Evolutionary conservation across 2,113 vertebrate genomes (phyloP).

Genomic region (Paramormyrops kingsleyae): DNA sequence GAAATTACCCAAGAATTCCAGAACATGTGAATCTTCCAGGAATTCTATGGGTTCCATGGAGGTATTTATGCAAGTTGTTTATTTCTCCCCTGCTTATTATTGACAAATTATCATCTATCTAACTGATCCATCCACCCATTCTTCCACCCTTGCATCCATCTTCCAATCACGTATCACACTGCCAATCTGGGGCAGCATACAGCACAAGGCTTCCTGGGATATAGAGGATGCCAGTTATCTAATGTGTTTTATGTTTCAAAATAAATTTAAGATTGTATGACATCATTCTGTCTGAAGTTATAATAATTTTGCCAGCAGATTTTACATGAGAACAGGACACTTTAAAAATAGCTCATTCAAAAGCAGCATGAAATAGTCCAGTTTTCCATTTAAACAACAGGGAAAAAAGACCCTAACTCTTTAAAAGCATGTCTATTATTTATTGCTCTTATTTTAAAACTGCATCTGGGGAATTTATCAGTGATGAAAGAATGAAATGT

Average conservation of each 20-base stretch:
- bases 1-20: neutral
- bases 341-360: neutral
- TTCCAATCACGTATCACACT: neutral
- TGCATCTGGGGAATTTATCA: constrained; percentile 78
- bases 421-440: constrained; percentile 69
- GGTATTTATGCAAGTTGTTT: neutral
- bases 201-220: neutral
- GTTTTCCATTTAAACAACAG: neutral
- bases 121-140: neutral
- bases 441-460: constrained; percentile 80
- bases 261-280: neutral
- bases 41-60: neutral
- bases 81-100: neutral
- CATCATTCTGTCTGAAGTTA: neutral
- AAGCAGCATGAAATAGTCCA: neutral
- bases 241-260: neutral
- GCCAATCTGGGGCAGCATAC: neutral
- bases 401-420: constrained; percentile 44
- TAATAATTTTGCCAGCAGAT: neutral
- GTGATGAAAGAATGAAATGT: constrained; percentile 81
- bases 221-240: neutral
- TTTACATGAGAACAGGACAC: neutral
- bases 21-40: neutral
- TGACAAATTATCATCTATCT: neutral
- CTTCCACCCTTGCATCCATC: neutral